Percentiles rank a stretch among this genome's conserved stretches.
phyloP scores from a whole-genome alignment of 1,140 invertebrate species.

The Battus philenor region DNA sequence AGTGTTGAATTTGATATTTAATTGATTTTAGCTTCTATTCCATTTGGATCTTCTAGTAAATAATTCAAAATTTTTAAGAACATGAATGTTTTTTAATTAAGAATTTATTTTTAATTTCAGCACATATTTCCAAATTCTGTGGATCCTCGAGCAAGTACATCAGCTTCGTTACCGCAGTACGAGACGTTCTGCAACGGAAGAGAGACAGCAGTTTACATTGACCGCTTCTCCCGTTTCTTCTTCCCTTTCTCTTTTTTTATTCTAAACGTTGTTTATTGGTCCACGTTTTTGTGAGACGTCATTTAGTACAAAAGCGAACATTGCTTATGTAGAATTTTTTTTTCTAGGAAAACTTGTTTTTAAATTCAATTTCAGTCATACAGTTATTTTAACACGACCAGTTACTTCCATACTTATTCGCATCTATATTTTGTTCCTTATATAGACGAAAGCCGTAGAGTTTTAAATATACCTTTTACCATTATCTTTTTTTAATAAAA shows the following conservation, averaged over 20 bases:
- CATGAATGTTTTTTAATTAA: not conserved
- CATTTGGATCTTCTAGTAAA: not conserved
- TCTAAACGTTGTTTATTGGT: slow-evolving; percentile 92
- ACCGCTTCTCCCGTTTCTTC: slow-evolving; percentile 90
- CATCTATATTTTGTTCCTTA: too few relatives aligned
- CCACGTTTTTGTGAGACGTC: slow-evolving; percentile 87
- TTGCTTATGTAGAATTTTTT: too few relatives aligned
- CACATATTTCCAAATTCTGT: slow-evolving; percentile 71
- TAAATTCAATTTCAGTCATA: too few relatives aligned
- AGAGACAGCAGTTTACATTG: slow-evolving; percentile 90
- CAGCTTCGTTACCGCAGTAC: slow-evolving; percentile 81
- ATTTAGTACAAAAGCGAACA: too few relatives aligned
- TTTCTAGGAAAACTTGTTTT: too few relatives aligned
- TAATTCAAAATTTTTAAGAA: not conserved
- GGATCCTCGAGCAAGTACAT: slow-evolving; percentile 71
- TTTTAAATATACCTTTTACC: too few relatives aligned
- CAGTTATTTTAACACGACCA: too few relatives aligned
- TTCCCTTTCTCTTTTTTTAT: slow-evolving; percentile 93
- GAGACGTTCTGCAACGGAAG: slow-evolving; percentile 90
- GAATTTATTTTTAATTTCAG: slow-evolving; percentile 32
- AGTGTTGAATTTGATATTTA: not conserved
- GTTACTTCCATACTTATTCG: too few relatives aligned
- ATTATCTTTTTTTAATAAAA: too few relatives aligned
- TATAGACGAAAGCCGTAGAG: too few relatives aligned
- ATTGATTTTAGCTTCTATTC: not conserved